phyloP scores from a whole-genome alignment of 2,113 vertebrate genomes.

The Limanda limanda region DNA sequence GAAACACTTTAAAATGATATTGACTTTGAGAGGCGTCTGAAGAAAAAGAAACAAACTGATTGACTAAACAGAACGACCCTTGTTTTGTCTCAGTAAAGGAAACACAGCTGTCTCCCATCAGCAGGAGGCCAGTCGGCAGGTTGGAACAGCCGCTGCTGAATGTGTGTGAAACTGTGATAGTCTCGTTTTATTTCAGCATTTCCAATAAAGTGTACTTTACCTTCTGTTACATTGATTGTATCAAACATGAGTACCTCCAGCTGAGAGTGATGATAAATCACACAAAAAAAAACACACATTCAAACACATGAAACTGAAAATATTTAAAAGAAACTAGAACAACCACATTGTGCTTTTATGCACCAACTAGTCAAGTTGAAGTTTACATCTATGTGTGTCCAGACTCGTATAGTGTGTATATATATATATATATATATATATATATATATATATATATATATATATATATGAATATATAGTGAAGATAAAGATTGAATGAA shows the following conservation, averaged over 20 bases:
- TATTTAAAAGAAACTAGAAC: too few relatives aligned
- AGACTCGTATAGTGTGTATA: too few relatives aligned
- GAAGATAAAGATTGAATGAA: neutral
- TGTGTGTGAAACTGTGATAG: accelerated
- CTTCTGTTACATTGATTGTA: neutral
- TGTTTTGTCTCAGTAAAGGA: conserved; percentile 19
- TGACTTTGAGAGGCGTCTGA: too few relatives aligned
- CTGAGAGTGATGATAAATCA: neutral
- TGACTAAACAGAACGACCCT: too few relatives aligned
- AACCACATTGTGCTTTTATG: neutral
- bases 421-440: too few relatives aligned
- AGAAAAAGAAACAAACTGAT: too few relatives aligned
- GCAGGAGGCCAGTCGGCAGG: neutral
- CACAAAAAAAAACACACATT: neutral
- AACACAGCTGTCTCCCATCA: neutral
- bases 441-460: too few relatives aligned
- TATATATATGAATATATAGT: neutral
- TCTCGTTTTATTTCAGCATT: neutral
- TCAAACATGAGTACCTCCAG: neutral
- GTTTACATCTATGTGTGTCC: neutral
- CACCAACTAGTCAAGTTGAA: neutral
- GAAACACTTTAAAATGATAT: neutral
- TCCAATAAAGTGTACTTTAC: neutral
- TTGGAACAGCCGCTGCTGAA: neutral
- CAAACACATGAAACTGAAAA: neutral